Evolutionary conservation across 2,888 invertebrate species (phyloP).

Genomic region (Emmelina monodactyla): DNA sequence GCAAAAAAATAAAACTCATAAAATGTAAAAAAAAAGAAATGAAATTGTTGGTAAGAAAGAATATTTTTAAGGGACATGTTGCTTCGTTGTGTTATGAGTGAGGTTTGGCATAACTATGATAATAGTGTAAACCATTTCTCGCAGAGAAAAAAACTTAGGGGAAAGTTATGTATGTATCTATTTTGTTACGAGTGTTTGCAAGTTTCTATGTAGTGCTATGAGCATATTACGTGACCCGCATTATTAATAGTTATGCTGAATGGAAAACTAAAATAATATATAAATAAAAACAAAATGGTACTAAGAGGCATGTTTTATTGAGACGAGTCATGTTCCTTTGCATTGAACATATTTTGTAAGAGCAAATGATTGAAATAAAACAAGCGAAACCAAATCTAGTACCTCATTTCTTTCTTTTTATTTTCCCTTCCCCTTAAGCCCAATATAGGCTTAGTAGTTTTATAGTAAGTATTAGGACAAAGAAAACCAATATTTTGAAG

Average conservation of each 20-base stretch:
- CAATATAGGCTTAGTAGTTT: no score
- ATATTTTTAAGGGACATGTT: conserved; percentile 70
- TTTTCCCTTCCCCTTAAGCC: no score
- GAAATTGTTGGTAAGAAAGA: conserved; percentile 71
- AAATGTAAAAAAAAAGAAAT: conserved; percentile 65
- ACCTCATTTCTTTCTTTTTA: conserved; percentile 32
- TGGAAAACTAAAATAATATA: conserved; percentile 63
- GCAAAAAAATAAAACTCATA: conserved; percentile 65
- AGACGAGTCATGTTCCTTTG: conserved; percentile 67
- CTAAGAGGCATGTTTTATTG: conserved; percentile 67
- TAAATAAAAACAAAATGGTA: conserved; percentile 63
- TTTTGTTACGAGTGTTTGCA: conserved; percentile 68
- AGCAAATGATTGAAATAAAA: conserved; percentile 68
- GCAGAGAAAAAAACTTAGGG: conserved; percentile 53
- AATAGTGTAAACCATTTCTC: conserved; percentile 57
- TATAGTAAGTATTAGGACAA: no score
- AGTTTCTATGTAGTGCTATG: conserved; percentile 67
- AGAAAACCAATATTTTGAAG: no score
- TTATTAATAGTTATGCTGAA: conserved; percentile 67
- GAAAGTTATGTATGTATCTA: conserved; percentile 64
- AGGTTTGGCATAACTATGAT: conserved; percentile 65
- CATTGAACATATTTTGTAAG: conserved; percentile 68
- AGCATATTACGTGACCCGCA: conserved; percentile 66
- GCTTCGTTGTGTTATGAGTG: conserved; percentile 64
- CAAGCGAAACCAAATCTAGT: conserved; percentile 61